Evolutionary conservation across 1,140 invertebrate species (phyloP).

Genomic region (Drosophila pachea): DNA sequence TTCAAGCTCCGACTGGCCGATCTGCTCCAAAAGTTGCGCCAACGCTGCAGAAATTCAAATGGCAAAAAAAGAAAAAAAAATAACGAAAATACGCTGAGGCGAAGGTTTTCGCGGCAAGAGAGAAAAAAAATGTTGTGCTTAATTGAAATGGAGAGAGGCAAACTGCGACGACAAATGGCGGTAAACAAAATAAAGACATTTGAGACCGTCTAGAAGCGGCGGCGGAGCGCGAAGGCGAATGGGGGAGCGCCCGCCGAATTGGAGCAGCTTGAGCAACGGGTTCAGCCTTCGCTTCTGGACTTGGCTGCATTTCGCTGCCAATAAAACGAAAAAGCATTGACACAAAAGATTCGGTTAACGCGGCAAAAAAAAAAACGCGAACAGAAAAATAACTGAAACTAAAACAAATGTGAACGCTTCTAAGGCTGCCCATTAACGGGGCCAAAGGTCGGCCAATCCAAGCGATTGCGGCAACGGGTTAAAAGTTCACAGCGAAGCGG

Average conservation of each 20-base stretch:
- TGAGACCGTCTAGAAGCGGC: slow-evolving; percentile 26
- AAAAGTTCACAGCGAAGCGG: background rate
- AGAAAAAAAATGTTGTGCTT: slow-evolving; percentile 23
- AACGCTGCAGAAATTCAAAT: slow-evolving; percentile 35
- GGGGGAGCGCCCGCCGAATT: slow-evolving; percentile 23
- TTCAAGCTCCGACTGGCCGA: slow-evolving; percentile 11
- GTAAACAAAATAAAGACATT: slow-evolving; percentile 50
- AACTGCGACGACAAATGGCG: slow-evolving; percentile 31
- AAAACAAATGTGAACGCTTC: slow-evolving; percentile 51
- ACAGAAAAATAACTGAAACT: too few species aligned
- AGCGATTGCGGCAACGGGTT: background rate
- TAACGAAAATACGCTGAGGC: slow-evolving; percentile 10
- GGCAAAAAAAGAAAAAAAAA: slow-evolving; percentile 27
- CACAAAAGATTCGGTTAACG: slow-evolving; percentile 65
- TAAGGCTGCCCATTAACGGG: slow-evolving; percentile 44
- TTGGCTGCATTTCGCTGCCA: slow-evolving; percentile 4
- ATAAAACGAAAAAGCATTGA: slow-evolving; percentile 50
- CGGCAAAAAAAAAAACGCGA: slow-evolving; percentile 10
- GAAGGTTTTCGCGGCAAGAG: slow-evolving; percentile 39
- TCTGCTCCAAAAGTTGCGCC: slow-evolving; percentile 14
- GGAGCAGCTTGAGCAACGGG: slow-evolving; percentile 9
- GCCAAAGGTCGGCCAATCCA: slow-evolving; percentile 34
- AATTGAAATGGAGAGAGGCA: slow-evolving; percentile 35
- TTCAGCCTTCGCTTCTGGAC: slow-evolving; percentile 25
- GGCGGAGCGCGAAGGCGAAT: slow-evolving; percentile 4